phyloP scores from a whole-genome alignment of 2,113 vertebrate species.

The Desmodus rotundus region DNA sequence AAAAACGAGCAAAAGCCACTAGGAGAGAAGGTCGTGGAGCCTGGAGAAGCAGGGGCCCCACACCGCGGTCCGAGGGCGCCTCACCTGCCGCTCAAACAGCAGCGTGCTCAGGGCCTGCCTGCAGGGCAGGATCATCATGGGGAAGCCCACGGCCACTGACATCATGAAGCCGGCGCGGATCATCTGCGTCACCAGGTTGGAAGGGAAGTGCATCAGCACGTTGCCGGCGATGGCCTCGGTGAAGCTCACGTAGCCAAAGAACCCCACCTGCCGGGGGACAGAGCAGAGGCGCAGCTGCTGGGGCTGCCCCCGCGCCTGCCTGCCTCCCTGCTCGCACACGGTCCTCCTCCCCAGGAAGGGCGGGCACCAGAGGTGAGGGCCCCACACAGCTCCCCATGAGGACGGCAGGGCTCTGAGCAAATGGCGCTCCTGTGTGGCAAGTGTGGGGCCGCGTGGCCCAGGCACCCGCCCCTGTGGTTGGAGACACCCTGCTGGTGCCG shows the following conservation, averaged over 20 bases:
- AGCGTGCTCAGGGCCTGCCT: constrained; percentile 97
- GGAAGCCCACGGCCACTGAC: constrained; percentile 97
- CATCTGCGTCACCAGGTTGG: constrained; percentile 96
- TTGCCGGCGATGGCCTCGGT: constrained; percentile 94
- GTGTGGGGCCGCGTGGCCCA: neutral
- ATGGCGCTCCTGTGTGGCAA: fast-evolving
- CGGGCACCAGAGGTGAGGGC: too few relatives aligned
- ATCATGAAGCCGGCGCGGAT: constrained; percentile 97
- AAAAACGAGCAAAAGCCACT: neutral
- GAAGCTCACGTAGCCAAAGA: constrained; percentile 98
- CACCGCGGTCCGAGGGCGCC: too few relatives aligned
- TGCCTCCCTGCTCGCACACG: fast-evolving
- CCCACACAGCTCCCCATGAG: fast-evolving
- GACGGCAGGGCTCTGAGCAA: neutral
- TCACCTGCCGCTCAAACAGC: constrained; percentile 98
- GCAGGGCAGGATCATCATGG: constrained; percentile 99
- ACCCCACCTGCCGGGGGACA: constrained; percentile 88
- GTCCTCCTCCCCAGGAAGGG: too few relatives aligned
- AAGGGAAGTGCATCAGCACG: constrained; percentile 97
- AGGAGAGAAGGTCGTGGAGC: fast-evolving
- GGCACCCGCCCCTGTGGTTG: fast-evolving
- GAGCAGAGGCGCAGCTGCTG: neutral
- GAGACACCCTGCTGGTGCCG: fast-evolving
- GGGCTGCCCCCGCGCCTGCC: too few relatives aligned
- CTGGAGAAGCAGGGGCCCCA: neutral